Percentiles rank a stretch among this genome's conserved stretches.
Conservation (phyloP, 2,113 vertebrate species). For the Prochilodus magdalenae region DNA sequence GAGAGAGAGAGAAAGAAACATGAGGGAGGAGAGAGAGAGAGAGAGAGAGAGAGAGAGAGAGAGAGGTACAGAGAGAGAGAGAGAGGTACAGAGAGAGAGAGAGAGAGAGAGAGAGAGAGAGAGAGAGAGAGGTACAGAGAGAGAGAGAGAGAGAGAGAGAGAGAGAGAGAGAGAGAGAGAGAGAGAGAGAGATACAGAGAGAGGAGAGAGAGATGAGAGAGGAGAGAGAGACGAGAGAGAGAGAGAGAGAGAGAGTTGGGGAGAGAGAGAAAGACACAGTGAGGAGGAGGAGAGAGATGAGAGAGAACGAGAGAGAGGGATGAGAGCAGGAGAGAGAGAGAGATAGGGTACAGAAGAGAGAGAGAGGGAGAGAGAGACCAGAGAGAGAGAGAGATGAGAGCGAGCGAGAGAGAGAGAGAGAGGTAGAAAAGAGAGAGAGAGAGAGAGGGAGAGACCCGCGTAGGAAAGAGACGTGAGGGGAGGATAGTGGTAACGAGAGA, state of each 20-base stretch:
- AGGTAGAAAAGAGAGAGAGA: background rate
- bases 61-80: background rate
- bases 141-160: background rate
- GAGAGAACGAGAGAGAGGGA: constrained; percentile 29
- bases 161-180: constrained; percentile 31
- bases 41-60: constrained; percentile 29
- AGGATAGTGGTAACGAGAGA: too few relatives aligned
- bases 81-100: constrained; percentile 20
- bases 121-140: constrained; percentile 10
- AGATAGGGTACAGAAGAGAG: background rate
- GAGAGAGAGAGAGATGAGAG: constrained; percentile 27
- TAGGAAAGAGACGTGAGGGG: too few relatives aligned
- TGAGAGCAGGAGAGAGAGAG: background rate
- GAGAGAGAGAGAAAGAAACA: constrained; percentile 29
- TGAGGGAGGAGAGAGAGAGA: constrained; percentile 3
- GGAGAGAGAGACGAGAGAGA: constrained; percentile 49
- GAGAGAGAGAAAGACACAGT: constrained; percentile 6
- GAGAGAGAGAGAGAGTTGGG: constrained; percentile 23
- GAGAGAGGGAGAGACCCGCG: constrained; percentile 32
- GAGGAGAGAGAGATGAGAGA: constrained; percentile 7
- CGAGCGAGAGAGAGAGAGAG: constrained; percentile 2
- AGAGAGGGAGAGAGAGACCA: constrained; percentile 22
- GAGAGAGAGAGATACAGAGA: background rate
- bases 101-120: constrained; percentile 25
- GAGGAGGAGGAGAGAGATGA: constrained; percentile 23